Base-by-base conservation (phyloP, 1,140 invertebrate species). In the Drosophila bipectinata region DNA sequence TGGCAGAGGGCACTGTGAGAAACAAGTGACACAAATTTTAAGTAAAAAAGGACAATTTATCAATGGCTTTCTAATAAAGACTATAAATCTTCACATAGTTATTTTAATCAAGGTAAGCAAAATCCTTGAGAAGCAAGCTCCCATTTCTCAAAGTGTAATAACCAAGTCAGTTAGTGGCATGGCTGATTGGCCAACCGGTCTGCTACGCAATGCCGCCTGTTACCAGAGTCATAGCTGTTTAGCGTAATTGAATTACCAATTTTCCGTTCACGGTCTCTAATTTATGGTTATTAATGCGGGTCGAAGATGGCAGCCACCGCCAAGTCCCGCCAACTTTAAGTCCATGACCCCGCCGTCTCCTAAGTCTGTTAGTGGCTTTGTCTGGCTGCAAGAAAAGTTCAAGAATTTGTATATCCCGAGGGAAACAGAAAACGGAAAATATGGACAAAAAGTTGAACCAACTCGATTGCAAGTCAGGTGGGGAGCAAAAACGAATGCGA, bases 231-330 rank as follows among this genome's bases (percentile, higher is more conserved):
- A 51, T 76, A 55, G 74, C 78, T 88, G 62, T 79, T 88, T 87
- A 72, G 58, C 66, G 51, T 76, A 87, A 87, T 87, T 87, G 83
- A 87, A 81, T 82, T 76, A 87, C 74, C 77, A 82, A 82, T 87
- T 81, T 78, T 71, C 51, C 51, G 55, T 63, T 48, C 66, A 56
- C 21, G 10, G 30, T 34, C 24, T 53, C 62, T 68, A 87, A 81
- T 81, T 87, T 85, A 87, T 78, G 74, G 62, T 82, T 82, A 85
- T 82, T 81, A 87, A 84, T 81, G 72, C 52, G 30, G 56, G 59
- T 21, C 51, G 45, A 47, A 30, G 49, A 32, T 34, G 8, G 39
- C 32, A 18, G n/a, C 24, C 30, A 51, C 7, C 8, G 8, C 26
- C 18, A 37, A 9, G 15, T 12, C 28, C 14, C 14, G 9, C 12